Base-by-base conservation (phyloP, 1,140 invertebrate genomes). In the Eriocheir sinensis region DNA sequence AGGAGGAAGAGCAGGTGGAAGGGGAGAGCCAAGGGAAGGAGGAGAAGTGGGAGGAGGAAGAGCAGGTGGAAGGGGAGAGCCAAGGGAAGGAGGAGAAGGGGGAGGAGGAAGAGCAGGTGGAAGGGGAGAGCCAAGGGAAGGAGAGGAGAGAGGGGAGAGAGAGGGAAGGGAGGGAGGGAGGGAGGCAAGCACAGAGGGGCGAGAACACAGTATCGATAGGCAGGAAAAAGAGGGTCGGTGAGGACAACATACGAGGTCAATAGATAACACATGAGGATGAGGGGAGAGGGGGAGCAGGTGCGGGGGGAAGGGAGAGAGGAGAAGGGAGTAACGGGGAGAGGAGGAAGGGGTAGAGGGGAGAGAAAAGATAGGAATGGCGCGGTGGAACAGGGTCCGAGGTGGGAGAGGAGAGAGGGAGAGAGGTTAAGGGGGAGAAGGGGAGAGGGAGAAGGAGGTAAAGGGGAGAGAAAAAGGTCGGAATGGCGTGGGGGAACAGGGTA, bases 101-200 rank as follows among this genome's bases (percentile, higher is more conserved):
- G 53, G 21, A 72, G 53, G 53, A 72, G 53, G 53, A 72, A 21
- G 53, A 72, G 53, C 9, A 72, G 53, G 53, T 21, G 53, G 60
- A 72, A n/a, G 60, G n/a, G 60, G 60, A 72, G 60, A n/a, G n/a
- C n/a, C n/a, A n/a, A n/a, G n/a, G n/a, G n/a, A n/a, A 72, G 60
- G 60, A 72, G 60, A 72, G 60, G 60, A n/a, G 60, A 21, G 21
- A 4, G 27, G 6, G 60, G 60, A 72, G 60, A n/a, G n/a, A n/a
- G 60, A 72, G 60, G 60, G n/a, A n/a, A n/a, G n/a, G 60, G 60
- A 72, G 60, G 60, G n/a, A n/a, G 60, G n/a, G 60, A n/a, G n/a
- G 60, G 60, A 72, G 27, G 27, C 6, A n/a, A 2, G 60, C 6
- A n/a, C 27, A 72, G 6, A n/a, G 60, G n/a, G 60, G 60, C 9